A percentile compares a stretch with the other conserved stretches of the same genome.
Evolutionary conservation across 2,888 invertebrate species (phyloP).

Genomic region (Elegia similella): DNA sequence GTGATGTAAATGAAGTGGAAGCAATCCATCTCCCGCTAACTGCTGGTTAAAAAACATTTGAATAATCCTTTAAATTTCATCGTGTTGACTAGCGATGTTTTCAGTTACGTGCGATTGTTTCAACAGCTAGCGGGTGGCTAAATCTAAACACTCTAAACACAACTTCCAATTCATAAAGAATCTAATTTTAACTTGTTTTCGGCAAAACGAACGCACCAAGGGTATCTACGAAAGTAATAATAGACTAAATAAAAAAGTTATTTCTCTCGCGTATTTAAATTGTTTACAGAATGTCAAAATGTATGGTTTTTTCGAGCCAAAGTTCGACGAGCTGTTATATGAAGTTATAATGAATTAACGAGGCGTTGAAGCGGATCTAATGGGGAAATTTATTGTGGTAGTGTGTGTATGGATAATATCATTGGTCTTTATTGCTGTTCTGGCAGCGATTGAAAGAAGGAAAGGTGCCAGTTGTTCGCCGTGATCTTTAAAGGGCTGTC

Average conservation of each 20-base stretch:
- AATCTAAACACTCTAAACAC: constrained; percentile 4
- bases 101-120: constrained; percentile 1
- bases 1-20: neutral
- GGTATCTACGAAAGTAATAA: constrained; percentile 22
- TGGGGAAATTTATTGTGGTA: too few species aligned
- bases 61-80: neutral
- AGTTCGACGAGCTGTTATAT: too few species aligned
- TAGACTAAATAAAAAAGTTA: constrained; percentile 20
- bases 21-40: neutral
- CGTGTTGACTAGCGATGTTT: neutral
- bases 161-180: constrained; percentile 21
- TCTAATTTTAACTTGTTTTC: constrained; percentile 27
- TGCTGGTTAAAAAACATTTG: too few species aligned
- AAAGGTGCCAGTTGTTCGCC: too few species aligned
- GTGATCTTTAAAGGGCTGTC: too few species aligned
- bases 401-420: too few species aligned
- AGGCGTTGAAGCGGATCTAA: too few species aligned
- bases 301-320: too few species aligned
- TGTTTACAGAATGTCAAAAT: constrained; percentile 21
- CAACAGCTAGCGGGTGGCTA: neutral
- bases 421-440: too few species aligned
- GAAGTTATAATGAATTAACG: too few species aligned
- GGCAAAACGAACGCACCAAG: constrained; percentile 26
- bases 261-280: constrained; percentile 18
- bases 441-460: too few species aligned